Evolutionary conservation across 2,888 invertebrate genomes (phyloP).

Genomic region (Tridacna crocea): DNA sequence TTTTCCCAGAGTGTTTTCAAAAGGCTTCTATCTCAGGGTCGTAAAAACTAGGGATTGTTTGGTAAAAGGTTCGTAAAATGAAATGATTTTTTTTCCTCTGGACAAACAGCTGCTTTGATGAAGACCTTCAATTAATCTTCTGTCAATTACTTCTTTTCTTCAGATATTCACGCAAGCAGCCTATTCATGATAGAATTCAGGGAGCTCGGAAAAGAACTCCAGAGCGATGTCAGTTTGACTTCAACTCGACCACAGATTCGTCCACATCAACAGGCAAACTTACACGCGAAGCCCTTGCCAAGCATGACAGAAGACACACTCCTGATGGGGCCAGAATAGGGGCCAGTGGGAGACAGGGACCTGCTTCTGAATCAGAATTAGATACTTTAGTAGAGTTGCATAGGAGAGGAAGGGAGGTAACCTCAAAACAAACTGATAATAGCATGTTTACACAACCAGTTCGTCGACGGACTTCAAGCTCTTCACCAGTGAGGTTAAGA

Average conservation of each 20-base stretch:
- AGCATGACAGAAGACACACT: constrained; percentile 50
- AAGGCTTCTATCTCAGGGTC: no score
- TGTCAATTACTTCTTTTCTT: neutral
- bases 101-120: no score
- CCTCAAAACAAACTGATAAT: neutral
- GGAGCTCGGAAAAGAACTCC: constrained; percentile 29
- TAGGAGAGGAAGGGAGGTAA: constrained; percentile 23
- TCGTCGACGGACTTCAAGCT: constrained; percentile 49
- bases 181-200: neutral
- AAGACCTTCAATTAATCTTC: no score
- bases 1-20: no score
- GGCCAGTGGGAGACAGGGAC: constrained; percentile 45
- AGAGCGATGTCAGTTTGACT: constrained; percentile 45
- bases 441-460: neutral
- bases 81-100: no score
- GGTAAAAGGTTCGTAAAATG: no score
- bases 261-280: constrained; percentile 43
- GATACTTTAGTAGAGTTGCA: constrained; percentile 59
- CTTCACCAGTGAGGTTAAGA: constrained; percentile 53
- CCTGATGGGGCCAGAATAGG: constrained; percentile 35
- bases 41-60: no score
- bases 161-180: constrained; percentile 27
- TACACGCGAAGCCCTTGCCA: constrained; percentile 60
- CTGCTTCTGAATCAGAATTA: constrained; percentile 55
- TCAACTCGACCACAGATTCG: constrained; percentile 35